Percentiles rank a stretch among this genome's conserved stretches.
These are phyloP conservation scores for Hucho hucho DNA, from an alignment of 2,113 vertebrate genomes.

Conservation along the genomic window DNA sequence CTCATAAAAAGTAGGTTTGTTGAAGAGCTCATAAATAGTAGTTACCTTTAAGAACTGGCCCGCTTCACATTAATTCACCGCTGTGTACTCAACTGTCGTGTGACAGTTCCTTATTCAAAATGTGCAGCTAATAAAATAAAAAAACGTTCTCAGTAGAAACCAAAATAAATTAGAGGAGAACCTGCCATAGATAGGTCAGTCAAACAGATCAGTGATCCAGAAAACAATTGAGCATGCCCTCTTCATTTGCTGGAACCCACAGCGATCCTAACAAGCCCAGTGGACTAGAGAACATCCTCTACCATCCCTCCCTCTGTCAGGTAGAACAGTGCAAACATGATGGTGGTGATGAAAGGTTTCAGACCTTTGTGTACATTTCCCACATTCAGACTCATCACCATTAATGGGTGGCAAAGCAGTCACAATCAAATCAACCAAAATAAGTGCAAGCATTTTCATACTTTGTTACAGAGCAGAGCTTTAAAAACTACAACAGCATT, in stretches of 20 bases:
- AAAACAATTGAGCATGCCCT: neutral
- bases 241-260: neutral
- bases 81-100: neutral
- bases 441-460: neutral
- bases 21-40: neutral
- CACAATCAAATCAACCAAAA: neutral
- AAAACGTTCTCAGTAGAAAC: neutral
- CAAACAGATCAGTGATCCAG: neutral
- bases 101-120: neutral
- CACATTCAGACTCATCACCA: neutral
- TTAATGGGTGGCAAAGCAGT: constrained; percentile 26
- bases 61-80: neutral
- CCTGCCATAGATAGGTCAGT: neutral
- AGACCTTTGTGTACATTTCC: neutral
- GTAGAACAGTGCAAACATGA: constrained; percentile 7
- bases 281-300: neutral
- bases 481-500: constrained; percentile 19
- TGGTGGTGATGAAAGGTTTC: neutral
- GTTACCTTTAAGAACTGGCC: neutral
- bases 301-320: neutral
- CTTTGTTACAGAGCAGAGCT: neutral
- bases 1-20: constrained; percentile 1
- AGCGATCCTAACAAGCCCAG: neutral
- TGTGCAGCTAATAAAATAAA: neutral
- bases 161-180: neutral